Base-by-base conservation (phyloP, 1,140 invertebrate genomes). In the Holcopasites calliopsidis region DNA sequence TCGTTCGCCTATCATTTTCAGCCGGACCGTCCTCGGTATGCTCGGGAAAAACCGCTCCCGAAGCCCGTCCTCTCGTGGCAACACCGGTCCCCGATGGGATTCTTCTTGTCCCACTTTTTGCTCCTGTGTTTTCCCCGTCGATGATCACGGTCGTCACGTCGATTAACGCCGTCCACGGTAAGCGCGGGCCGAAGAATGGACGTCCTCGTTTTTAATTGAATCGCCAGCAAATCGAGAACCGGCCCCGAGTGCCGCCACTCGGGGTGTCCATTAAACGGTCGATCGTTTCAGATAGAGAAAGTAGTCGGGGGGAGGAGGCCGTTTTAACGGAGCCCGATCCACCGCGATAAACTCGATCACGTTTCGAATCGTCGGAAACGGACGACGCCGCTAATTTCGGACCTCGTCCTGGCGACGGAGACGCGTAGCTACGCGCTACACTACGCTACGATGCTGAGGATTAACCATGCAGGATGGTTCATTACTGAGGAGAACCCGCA, bases 271-370 rank as follows among this genome's bases (percentile, higher is more conserved):
- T 79, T 82, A 82, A 82, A 80, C 76, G 81, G 49, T 62, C 76
- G 81, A 83, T 82, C 79, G 69, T 78, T 83, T 70, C 75, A 82
- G 80, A 83, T 82, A 83, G 80, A 82, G 81, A 83, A 83, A 83
- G 81, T 70, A 76, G 71, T 77, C 77, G 61, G 65, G 77, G n/a
- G n/a, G n/a, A n/a, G n/a, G n/a, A n/a, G n/a, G 58, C 68, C 65
- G 71, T 83, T 82, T 83, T 83, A 82, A 83, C 79, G 80, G 81
- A 68, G 49, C 66, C 80, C 40, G 81, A 83, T 83, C 81, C 69
- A 38, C 65, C 76, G 70, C 65, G 80, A 83, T 82, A 83, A n/a
- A 83, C 81, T 71, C 76, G 76, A 82, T 83, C 82, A 83, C 61
- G 54, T 79, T 75, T 66, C 79, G 79, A 69, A 61, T 77, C 68